phyloP scores from a whole-genome alignment of 2,888 invertebrate species.

The Himalopsyche anomala region DNA sequence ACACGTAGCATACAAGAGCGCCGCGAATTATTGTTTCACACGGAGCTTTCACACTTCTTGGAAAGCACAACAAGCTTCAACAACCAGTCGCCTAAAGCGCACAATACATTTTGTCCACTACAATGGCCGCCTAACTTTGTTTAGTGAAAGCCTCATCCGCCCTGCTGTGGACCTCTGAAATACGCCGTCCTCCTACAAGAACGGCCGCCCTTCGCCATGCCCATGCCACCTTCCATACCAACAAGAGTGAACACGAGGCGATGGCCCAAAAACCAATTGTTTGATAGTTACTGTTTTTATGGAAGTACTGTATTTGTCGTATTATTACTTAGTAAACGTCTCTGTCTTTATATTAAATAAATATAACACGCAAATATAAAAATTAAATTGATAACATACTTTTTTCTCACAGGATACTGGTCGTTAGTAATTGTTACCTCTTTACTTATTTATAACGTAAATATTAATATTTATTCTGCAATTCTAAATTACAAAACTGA shows the following conservation, averaged over 20 bases:
- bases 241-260: not conserved
- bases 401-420: too few species aligned
- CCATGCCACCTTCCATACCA: not conserved
- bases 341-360: too few species aligned
- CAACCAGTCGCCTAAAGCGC: constrained; percentile 39
- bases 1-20: not conserved
- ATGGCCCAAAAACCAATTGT: not conserved
- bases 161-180: constrained; percentile 46
- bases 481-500: too few species aligned
- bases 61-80: constrained; percentile 54
- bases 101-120: constrained; percentile 55
- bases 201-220: not conserved
- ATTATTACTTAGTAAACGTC: too few species aligned
- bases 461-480: too few species aligned
- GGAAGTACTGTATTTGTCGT: too few species aligned
- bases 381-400: too few species aligned
- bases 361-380: too few species aligned
- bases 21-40: constrained; percentile 55
- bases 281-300: too few species aligned
- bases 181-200: constrained; percentile 11
- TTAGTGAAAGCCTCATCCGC: constrained; percentile 34
- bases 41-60: constrained; percentile 59
- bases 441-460: too few species aligned
- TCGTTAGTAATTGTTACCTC: too few species aligned
- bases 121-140: constrained; percentile 59